phyloP scores from a whole-genome alignment of 2,888 invertebrate species.

The Reticulitermes lucifugus region DNA sequence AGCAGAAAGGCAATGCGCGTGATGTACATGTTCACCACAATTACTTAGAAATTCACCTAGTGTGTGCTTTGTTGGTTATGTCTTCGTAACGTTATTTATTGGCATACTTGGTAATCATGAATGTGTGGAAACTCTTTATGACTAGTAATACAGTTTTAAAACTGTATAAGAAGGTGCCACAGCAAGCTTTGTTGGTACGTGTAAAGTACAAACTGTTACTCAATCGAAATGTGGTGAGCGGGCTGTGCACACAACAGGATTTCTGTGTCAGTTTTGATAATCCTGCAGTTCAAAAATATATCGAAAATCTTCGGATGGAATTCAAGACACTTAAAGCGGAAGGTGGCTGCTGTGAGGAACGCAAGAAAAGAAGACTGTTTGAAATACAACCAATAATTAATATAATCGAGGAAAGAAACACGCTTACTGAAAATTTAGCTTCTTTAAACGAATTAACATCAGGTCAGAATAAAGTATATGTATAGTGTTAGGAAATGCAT shows the following conservation, averaged over 20 bases:
- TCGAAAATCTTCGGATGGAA: constrained; percentile 67
- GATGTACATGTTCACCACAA: no score
- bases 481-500: no score
- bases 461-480: constrained; percentile 61
- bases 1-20: no score
- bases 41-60: no score
- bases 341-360: constrained; percentile 60
- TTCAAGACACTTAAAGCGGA: constrained; percentile 64
- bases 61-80: no score
- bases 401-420: constrained; percentile 70
- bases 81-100: no score
- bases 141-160: background rate
- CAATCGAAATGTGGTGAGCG: background rate
- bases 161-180: background rate
- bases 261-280: constrained; percentile 7
- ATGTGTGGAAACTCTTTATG: no score
- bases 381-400: constrained; percentile 70
- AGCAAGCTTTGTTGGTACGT: background rate
- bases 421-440: constrained; percentile 71
- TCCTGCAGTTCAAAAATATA: constrained; percentile 66
- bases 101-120: no score
- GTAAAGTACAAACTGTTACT: background rate
- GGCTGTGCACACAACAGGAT: background rate
- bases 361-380: constrained; percentile 60
- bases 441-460: constrained; percentile 70